Evolutionary conservation across 2,113 vertebrate species (phyloP).

Genomic region (Cephalopholis sonnerati): DNA sequence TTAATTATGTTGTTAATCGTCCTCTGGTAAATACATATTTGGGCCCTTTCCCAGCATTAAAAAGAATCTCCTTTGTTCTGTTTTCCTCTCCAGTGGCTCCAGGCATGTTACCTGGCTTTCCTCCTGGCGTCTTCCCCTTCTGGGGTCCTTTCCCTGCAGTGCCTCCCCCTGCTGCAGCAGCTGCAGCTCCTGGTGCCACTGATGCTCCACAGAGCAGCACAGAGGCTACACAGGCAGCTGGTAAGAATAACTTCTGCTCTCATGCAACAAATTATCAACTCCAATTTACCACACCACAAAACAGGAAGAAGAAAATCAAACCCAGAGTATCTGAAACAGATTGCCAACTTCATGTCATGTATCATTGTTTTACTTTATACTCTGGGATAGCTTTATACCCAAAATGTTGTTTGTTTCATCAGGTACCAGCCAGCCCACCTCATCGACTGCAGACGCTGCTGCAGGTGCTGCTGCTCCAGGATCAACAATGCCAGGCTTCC

Average conservation of each 20-base stretch:
- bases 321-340: not conserved
- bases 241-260: conserved; percentile 56
- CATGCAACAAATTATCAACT: not conserved
- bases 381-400: too few species aligned
- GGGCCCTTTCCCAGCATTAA: not conserved
- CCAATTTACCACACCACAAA: too few species aligned
- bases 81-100: conserved; percentile 84
- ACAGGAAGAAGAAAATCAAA: not conserved
- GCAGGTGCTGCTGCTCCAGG: conserved; percentile 69
- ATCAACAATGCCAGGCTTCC: conserved; percentile 85
- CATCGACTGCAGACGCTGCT: conserved; percentile 65
- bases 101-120: conserved; percentile 93
- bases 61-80: not conserved
- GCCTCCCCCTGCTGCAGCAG: conserved; percentile 77
- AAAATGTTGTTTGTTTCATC: not conserved
- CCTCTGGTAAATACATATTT: not conserved
- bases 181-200: conserved; percentile 64
- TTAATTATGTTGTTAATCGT: not conserved
- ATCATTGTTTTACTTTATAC: not conserved
- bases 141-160: conserved; percentile 94
- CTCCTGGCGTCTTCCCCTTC: conserved; percentile 93
- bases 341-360: not conserved
- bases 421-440: conserved; percentile 73
- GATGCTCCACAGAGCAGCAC: conserved; percentile 73
- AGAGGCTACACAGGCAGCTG: conserved; percentile 73